Conservation (phyloP, 64 coral and sea anemone genomes). For the Trachythela sp. region DNA sequence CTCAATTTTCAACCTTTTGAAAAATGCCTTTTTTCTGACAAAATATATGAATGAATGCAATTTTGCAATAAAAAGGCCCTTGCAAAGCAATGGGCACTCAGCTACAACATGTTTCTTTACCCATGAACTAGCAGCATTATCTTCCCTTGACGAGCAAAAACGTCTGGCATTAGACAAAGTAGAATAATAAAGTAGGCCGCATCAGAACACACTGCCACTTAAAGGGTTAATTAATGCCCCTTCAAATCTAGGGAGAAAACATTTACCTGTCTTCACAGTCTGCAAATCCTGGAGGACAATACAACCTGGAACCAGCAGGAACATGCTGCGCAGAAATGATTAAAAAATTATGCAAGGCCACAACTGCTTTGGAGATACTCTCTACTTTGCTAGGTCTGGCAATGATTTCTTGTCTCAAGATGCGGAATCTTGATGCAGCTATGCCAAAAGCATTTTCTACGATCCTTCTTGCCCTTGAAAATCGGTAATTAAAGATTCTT, state of each 20-base stretch:
- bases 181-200: no score
- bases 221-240: no score
- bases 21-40: no score
- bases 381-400: not conserved
- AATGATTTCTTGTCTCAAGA: not conserved
- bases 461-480: not conserved
- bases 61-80: no score
- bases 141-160: no score
- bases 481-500: not conserved
- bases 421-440: not conserved
- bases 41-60: no score
- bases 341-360: not conserved
- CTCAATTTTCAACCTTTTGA: no score
- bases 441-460: not conserved
- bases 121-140: no score
- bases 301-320: not conserved
- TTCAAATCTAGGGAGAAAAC: not conserved
- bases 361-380: not conserved
- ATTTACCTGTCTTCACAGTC: not conserved
- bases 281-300: not conserved
- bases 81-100: no score
- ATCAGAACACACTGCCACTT: no score
- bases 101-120: no score
- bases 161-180: no score
- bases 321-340: not conserved